phyloP scores from a whole-genome alignment of 2,113 vertebrate genomes.

The Apaloderma vittatum region DNA sequence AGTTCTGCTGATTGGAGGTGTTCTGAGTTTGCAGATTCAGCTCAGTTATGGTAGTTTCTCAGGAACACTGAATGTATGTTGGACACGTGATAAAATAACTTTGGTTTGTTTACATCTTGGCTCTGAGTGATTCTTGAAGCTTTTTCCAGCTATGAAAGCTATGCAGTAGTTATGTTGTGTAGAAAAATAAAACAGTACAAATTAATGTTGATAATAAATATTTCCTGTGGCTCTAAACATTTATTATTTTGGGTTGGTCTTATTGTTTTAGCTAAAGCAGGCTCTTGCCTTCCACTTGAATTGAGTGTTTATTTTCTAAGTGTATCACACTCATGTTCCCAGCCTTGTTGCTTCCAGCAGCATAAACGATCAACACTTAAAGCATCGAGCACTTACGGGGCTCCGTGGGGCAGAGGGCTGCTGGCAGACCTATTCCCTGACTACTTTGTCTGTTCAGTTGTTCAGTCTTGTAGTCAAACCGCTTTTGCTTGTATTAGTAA shows the following conservation, averaged over 20 bases:
- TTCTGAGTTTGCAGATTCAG: constrained; percentile 47
- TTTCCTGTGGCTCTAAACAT: constrained; percentile 38
- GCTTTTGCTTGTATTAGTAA: constrained; percentile 27
- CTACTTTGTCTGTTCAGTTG: constrained; percentile 41
- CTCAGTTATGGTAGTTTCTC: constrained; percentile 39
- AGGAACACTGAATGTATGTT: constrained; percentile 52
- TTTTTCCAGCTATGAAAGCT: constrained; percentile 63
- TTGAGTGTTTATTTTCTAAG: constrained; percentile 1
- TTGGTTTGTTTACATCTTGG: constrained; percentile 46
- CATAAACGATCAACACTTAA: constrained; percentile 6
- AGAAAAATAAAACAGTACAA: constrained; percentile 37
- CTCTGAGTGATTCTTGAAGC: constrained; percentile 57
- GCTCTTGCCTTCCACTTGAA: not conserved
- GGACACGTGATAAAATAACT: constrained; percentile 42
- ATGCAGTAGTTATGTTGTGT: constrained; percentile 60
- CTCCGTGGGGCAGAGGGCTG: not conserved
- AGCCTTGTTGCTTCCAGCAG: constrained; percentile 28
- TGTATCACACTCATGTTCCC: not conserved
- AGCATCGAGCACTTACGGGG: not conserved
- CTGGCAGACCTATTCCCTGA: constrained; percentile 22
- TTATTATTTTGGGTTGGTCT: constrained; percentile 47
- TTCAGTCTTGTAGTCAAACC: constrained; percentile 33
- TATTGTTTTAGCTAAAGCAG: constrained; percentile 36
- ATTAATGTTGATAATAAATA: constrained; percentile 60
- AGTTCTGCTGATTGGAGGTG: constrained; percentile 51